These are phyloP conservation scores for Phalera bucephala DNA, from an alignment of 2,888 invertebrate genomes.

Conservation along the genomic window DNA sequence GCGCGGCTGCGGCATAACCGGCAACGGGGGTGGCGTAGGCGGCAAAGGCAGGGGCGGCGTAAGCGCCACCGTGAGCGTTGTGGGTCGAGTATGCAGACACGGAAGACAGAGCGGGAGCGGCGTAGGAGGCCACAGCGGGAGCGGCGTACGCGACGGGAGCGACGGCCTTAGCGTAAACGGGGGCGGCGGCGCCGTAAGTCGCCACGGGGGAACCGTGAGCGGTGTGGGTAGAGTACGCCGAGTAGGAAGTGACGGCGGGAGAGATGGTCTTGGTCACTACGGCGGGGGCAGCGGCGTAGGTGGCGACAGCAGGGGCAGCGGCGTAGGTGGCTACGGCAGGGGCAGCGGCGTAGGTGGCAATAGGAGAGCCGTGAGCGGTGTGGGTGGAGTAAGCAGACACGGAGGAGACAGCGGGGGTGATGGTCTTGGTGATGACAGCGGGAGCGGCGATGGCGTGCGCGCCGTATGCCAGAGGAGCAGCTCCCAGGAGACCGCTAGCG, in stretches of 20 bases:
- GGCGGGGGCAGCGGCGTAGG: conserved; percentile 21
- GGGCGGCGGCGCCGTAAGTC: conserved; percentile 40
- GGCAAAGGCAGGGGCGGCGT: too few species aligned
- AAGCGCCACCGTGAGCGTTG: conserved; percentile 46
- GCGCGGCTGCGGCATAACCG: conserved; percentile 50
- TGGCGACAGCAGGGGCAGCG: conserved; percentile 40
- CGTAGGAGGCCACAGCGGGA: conserved; percentile 45
- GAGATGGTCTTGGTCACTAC: too few species aligned
- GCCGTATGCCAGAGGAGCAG: conserved; percentile 74
- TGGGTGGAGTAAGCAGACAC: conserved; percentile 56
- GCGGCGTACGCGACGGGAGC: conserved; percentile 61
- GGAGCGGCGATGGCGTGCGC: conserved; percentile 64
- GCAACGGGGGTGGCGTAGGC: conserved; percentile 8
- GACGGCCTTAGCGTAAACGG: conserved; percentile 47
- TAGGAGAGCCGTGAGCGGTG: conserved; percentile 39
- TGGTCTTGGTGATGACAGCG: conserved; percentile 56
- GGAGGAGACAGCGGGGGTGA: conserved; percentile 55
- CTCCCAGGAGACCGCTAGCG: conserved; percentile 78
- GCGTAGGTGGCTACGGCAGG: too few species aligned
- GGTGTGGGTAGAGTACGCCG: conserved; percentile 54
- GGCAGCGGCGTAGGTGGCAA: conserved; percentile 6
- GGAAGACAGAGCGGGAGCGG: conserved; percentile 49
- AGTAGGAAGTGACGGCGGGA: conserved; percentile 67
- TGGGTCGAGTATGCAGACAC: conserved; percentile 52
- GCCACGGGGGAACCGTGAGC: conserved; percentile 40